Evolutionary conservation across 2,113 vertebrate species (phyloP), one percentile per base, ranked within the genome.

Genomic region (Melanostigma gelatinosum): DNA sequence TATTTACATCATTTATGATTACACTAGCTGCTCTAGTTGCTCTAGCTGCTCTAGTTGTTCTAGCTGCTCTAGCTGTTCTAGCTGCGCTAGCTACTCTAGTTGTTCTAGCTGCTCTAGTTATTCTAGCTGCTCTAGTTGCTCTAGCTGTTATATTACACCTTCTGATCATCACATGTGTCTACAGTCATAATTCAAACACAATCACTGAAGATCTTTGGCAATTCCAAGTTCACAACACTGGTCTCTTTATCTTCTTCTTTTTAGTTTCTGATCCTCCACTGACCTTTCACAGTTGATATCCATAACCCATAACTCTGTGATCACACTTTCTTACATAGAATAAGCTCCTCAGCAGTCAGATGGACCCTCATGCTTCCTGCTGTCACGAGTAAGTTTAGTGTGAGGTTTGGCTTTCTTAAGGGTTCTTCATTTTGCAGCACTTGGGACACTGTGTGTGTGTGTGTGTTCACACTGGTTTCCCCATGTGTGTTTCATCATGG

Each of bases 401-500:
- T 9, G 13, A 77, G n/a, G 22, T 60, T 54, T 66, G 36, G 22
- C 38, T 48, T 40, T 36, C 1, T 13, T 1, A 38, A 18, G 18
- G 4, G 60, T 52, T 48, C 36, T 55, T 46, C 20, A 27, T 36
- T 55, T 18, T n/a, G 27, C 68, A n/a, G 57, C 58, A 66, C n/a
- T n/a, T n/a, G 38, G 38, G 11, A 22, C 24, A 40, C 13, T 3
- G 29, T 54, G 57, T 72, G n/a, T 42, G 38, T 61, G 67, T 46
- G 7, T 68, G 38, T 68, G 38, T 61, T 52, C 50, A 22, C 52
- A 46, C 75, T 24, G 12, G 27, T 20, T 20, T 77, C 29, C 20
- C 50, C 64, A 42, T 83, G 36, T 79, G 82, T 79, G 12, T 75
- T 74, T 29, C 22, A 66, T 75, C 71, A 71, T 52, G 65, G 48